phyloP scores from a whole-genome alignment of 2,797 vertebrate genomes.

The Petrocephalus schoutedeni region DNA sequence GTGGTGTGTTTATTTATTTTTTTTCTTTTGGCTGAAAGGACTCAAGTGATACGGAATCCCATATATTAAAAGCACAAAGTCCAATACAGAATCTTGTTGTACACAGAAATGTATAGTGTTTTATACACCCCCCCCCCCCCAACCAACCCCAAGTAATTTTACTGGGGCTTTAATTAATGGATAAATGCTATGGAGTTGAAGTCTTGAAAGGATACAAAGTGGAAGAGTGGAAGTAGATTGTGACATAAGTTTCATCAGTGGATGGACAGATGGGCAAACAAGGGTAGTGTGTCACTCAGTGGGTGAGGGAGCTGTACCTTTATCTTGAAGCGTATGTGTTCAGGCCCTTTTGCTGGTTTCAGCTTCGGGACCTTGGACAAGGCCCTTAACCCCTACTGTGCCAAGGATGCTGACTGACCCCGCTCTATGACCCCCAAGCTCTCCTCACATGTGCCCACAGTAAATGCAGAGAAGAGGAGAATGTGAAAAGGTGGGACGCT shows the following conservation, averaged over 20 bases:
- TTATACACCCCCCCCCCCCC: not conserved
- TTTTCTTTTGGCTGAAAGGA: constrained; percentile 34
- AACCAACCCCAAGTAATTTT: not conserved
- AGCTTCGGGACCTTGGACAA: not conserved
- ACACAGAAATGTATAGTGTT: constrained; percentile 35
- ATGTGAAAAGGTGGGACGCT: not conserved
- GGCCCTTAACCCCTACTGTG: not conserved
- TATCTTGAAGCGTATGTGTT: not conserved
- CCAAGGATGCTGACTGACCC: not conserved
- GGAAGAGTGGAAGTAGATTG: not conserved
- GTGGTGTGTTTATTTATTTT: constrained; percentile 28
- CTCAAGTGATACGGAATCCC: not conserved
- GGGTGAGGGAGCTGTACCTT: not conserved
- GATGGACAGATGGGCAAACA: not conserved
- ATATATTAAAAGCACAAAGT: constrained; percentile 9
- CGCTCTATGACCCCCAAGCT: not conserved
- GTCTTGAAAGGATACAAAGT: not conserved
- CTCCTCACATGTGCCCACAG: not conserved
- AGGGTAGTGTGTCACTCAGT: not conserved
- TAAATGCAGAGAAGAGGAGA: not conserved
- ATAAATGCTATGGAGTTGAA: not conserved
- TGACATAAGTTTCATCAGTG: not conserved
- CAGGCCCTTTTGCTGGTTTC: not conserved
- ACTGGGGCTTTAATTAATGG: not conserved
- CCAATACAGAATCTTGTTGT: not conserved